Evolutionary conservation across 2,797 vertebrate species (phyloP).

Genomic region (Anguilla megastoma): DNA sequence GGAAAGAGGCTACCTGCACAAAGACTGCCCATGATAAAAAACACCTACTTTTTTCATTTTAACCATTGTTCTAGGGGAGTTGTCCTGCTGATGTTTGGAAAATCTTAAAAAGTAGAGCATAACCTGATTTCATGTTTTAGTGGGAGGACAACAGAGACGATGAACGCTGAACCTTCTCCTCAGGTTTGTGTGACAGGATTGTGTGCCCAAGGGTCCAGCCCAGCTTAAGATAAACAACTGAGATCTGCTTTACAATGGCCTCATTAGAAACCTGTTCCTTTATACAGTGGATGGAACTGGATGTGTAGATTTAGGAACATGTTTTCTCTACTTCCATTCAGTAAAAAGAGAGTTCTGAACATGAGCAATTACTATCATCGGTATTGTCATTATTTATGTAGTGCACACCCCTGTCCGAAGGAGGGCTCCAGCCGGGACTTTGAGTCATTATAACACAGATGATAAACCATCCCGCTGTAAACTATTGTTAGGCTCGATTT

Average conservation of each 20-base stretch:
- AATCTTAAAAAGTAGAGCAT: not conserved
- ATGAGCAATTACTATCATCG: not conserved
- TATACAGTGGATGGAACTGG: not conserved
- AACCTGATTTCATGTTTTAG: not conserved
- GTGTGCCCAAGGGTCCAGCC: not conserved
- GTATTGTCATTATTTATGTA: not conserved
- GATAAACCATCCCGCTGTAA: not conserved
- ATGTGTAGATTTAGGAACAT: not conserved
- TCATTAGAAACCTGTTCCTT: not conserved
- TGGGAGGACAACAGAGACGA: not conserved
- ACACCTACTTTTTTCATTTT: not conserved
- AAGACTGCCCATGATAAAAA: not conserved
- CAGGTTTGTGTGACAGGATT: not conserved
- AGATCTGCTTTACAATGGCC: not conserved
- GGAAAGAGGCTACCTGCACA: not conserved
- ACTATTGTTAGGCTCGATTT: constrained; percentile 48
- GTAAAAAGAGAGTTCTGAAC: not conserved
- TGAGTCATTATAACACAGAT: not conserved
- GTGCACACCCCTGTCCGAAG: not conserved
- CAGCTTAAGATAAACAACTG: not conserved
- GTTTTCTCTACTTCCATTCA: constrained; percentile 8
- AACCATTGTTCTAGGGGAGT: not conserved
- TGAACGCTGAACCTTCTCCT: not conserved
- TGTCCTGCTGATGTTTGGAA: not conserved
- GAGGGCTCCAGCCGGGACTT: not conserved